Base-by-base conservation (phyloP, 2,888 invertebrate genomes). In the Cephus sareptanus region DNA sequence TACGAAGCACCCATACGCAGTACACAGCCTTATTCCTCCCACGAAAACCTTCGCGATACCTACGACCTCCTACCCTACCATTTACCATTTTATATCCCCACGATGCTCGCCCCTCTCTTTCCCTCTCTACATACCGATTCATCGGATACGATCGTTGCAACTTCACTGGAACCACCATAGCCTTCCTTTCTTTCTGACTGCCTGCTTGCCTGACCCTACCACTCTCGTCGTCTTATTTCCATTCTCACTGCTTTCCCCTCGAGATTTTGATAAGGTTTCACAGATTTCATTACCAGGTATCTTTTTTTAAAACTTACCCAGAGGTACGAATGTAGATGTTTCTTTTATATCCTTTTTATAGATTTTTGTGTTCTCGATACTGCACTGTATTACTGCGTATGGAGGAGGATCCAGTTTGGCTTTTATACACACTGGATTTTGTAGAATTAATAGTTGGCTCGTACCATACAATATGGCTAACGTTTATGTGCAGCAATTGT, bases 261-360 rank as follows among this genome's bases (percentile, higher is more conserved):
- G 81, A 85, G 82, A 85, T 86, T 85, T 85, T 85, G 80, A 78
- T 81, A 80, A 80, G 77, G 83, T 83, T 85, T 85, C 80, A 79
- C 81, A 56, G 56, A 56, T 56, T 56, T 56, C 56, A 23, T 56
- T 56, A 56, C 56, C 23, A 23, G 56, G 23, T 56, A 56, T 56
- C 56, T 56, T 9, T 56, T 23, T 56, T 56, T 56, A 2, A 23
- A 23, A 56, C 9, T 56, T 56, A 23, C 23, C 56, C 15, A 23
- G 0, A 23, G 23, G 56, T 56, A 56, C 56, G 9, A 9, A 1
- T 23, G 56, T 56, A 9, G 9, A 56, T 9, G 23, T 9, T 23
- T 56, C 2, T 56, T 56, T 6, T 1, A 56, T 23, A 56, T 23
- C 56, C 56, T 56, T 23, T 56, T 23, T 56, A 1, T 9, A 56